Base-by-base conservation (phyloP, 2,113 vertebrate species). In the Labeo rohita region DNA sequence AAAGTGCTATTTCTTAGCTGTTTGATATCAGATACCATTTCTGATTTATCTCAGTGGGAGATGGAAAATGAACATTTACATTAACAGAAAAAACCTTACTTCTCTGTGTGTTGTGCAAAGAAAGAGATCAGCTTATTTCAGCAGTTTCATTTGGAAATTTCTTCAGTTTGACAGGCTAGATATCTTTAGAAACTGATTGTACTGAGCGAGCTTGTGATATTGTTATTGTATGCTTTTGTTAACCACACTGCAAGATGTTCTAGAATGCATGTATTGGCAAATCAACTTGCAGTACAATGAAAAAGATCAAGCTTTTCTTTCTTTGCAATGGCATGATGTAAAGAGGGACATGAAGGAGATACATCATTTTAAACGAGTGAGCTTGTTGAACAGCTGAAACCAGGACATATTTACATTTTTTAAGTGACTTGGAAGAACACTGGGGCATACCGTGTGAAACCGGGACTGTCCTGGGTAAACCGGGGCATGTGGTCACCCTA, bases 1-100 rank as follows among this genome's bases (percentile, higher is more conserved):
- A 21, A 45, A n/a, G 68, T 45, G 8, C 15, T 16, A 13, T 34
- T 5, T 68, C 7, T 39, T 68, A 16, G 13, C 28, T 68, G 34
- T 68, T 68, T 73, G 9, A 73, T 73, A 21, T n/a, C 39, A 73
- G 39, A n/a, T 73, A 18, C 36, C 18, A n/a, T 73, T 73, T 73
- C 39, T 21, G 16, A 45, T 45, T n/a, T 2, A 73, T 73, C 16
- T 10, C 18, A 21, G 39, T 45, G 21, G 18, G 6, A 10, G 21
- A 49, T n/a, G 21, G 11, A 74, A 74, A 45, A 47, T 70, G 0
- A 12, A 9, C 9, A 65, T 74, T 74, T 47, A 47, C 21, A 9
- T 72, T 43, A 43, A 39, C 39, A 73, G 39, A 70, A 70, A 8
- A 45, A 45, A 73, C 34, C 6, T 39, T 3, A n/a, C 39, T 45